phyloP scores from a whole-genome alignment of 2,888 invertebrate species.

The Sminthurinus aureus region DNA sequence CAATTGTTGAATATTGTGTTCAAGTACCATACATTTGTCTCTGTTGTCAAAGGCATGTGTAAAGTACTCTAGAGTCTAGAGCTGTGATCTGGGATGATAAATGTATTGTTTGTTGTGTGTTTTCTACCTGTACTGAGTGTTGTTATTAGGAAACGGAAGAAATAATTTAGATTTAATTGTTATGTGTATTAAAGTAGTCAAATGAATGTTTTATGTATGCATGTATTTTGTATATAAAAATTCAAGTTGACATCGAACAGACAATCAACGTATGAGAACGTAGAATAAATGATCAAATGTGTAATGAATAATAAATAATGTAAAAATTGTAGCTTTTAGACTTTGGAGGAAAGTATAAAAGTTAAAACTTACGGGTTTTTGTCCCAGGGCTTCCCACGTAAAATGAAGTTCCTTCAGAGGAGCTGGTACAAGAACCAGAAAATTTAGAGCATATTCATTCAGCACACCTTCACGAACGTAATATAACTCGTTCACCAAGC shows the following conservation, averaged over 20 bases:
- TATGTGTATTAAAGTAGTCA: background rate
- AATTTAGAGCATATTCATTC: conserved; percentile 89
- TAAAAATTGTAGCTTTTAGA: too few relatives aligned
- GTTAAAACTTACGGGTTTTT: conserved; percentile 73
- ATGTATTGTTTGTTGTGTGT: background rate
- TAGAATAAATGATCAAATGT: too few relatives aligned
- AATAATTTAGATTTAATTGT: conserved; percentile 36
- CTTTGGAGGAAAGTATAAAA: background rate
- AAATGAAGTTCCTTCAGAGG: conserved; percentile 86
- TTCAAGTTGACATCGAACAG: background rate
- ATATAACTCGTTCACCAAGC: conserved; percentile 84
- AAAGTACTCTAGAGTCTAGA: background rate
- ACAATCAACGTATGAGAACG: too few relatives aligned
- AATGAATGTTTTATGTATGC: background rate
- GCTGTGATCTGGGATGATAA: background rate
- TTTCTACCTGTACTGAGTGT: background rate
- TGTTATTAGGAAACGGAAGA: background rate
- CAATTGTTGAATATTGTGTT: too few relatives aligned
- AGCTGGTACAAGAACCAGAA: conserved; percentile 85
- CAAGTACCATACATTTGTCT: too few relatives aligned
- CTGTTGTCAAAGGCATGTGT: background rate
- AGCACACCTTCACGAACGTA: conserved; percentile 91
- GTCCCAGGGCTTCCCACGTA: conserved; percentile 88
- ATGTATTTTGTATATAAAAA: background rate
- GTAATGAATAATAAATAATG: too few relatives aligned